These are phyloP conservation scores for Paramacrobiotus metropolitanus DNA, from an alignment of 1,140 invertebrate species.

Conservation along the genomic window DNA sequence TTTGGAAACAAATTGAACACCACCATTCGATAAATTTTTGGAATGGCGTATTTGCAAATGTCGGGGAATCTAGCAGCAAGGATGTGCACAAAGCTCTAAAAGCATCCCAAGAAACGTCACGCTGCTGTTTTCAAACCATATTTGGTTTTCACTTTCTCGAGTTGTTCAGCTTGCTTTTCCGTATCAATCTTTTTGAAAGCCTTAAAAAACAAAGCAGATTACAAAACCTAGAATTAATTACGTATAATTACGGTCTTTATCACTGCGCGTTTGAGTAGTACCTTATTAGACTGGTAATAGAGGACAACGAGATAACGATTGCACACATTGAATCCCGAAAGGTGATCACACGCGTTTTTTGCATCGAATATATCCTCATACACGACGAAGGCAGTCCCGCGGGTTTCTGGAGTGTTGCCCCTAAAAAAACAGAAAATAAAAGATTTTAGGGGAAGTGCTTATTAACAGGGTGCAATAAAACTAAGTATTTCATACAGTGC, in stretches of 20 bases:
- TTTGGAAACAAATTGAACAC: too few species aligned
- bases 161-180: slow-evolving; percentile 86
- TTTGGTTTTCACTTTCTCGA: slow-evolving; percentile 87
- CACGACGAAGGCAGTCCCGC: slow-evolving; percentile 94
- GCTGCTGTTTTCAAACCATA: slow-evolving; percentile 39
- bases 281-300: slow-evolving; percentile 57
- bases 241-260: too few species aligned
- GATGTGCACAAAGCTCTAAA: too few species aligned
- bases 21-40: too few species aligned
- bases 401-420: slow-evolving; percentile 87
- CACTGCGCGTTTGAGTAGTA: too few species aligned
- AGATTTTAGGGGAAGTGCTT: too few species aligned
- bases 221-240: too few species aligned
- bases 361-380: slow-evolving; percentile 99
- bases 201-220: too few species aligned
- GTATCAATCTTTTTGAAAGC: slow-evolving; percentile 89
- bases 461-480: not conserved
- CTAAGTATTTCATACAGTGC: too few species aligned
- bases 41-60: too few species aligned
- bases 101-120: not conserved
- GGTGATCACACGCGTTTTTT: slow-evolving; percentile 96
- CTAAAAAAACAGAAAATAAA: slow-evolving; percentile 31
- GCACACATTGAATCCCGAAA: slow-evolving; percentile 98
- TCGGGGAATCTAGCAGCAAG: too few species aligned
- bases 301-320: slow-evolving; percentile 92